phyloP scores from a whole-genome alignment of 2,888 invertebrate genomes.

The Diadegma fenestrale region DNA sequence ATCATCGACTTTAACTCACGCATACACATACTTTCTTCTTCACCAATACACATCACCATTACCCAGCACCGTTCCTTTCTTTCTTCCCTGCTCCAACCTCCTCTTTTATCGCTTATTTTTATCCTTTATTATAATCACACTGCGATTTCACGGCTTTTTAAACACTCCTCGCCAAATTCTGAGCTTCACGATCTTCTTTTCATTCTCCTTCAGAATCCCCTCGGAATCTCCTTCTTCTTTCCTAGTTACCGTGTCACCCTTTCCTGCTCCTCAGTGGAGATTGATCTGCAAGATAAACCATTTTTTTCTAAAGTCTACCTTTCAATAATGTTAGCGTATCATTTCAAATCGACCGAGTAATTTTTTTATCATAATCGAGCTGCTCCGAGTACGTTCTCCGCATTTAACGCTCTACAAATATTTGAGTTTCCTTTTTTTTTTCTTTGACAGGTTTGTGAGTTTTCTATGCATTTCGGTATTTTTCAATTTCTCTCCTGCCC shows the following conservation, averaged over 20 bases:
- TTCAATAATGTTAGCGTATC: neutral
- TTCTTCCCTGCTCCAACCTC: neutral
- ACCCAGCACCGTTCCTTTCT: neutral
- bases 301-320: neutral
- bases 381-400: neutral
- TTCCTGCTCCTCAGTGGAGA: slow-evolving; percentile 8
- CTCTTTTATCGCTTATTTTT: neutral
- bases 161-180: neutral
- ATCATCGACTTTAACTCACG: slow-evolving; percentile 36
- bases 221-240: slow-evolving; percentile 4
- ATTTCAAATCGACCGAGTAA: neutral
- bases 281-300: slow-evolving; percentile 35
- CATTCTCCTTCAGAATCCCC: neutral
- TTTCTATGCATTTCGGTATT: neutral
- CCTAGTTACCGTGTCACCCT: neutral
- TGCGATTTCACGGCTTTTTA: slow-evolving; percentile 2
- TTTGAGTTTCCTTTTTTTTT: neutral
- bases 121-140: slow-evolving; percentile 27
- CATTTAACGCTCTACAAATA: neutral
- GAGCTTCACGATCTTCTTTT: neutral
- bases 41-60: slow-evolving; percentile 35
- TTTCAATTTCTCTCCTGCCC: neutral
- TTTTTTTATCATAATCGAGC: neutral
- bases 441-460: neutral
- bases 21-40: slow-evolving; percentile 18